Evolutionary conservation across 1,140 invertebrate species (phyloP), one percentile per base, ranked within the genome.

Genomic region (Zaprionus vittiger): DNA sequence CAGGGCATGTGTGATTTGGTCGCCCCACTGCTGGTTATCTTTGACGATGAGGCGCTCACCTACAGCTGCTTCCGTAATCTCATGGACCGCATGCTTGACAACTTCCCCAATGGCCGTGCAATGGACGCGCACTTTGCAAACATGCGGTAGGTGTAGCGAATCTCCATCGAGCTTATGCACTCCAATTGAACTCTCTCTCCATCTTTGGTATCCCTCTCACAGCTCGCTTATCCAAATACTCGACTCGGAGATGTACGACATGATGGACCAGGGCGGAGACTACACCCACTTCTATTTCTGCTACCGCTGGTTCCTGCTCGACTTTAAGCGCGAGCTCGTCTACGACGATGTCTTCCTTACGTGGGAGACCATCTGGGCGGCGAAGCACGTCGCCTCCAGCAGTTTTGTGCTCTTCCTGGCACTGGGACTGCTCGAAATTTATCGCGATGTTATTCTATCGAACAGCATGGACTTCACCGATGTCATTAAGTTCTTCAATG

Each of bases 261-360:
- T 98, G 82, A 98, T 99, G 96, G 97, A 98, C 93, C 96, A 97
- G 70, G 97, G 98, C 93, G 97, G 97, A 11, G 98, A 99, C 93
- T 99, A 98, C 93, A 98, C 98, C 15, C 98, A 99, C 93, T 98
- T 99, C 93, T 99, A 99, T 93, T 99, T 99, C 94, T 99, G 98
- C 92, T 99, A 99, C 93, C 95, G 98, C 61, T 99, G 98, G 98
- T 96, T 95, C 93, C 91, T 96, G 62, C 93, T 96, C n/a, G 95
- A 96, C 90, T 96, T 96, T 84, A 95, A 96, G 84, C 83, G 95
- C 94, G 98, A 99, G 93, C 93, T 99, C 69, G 93, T 97, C 9
- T 99, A 99, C 91, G 96, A 98, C 79, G 98, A 99, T 91, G 97
- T 98, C 59, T 99, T 98, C 91, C 93, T 95, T n/a, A 96, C 98